These are phyloP conservation scores for Microtus pennsylvanicus DNA, from an alignment of 2,113 vertebrate genomes.

Conservation along the genomic window DNA sequence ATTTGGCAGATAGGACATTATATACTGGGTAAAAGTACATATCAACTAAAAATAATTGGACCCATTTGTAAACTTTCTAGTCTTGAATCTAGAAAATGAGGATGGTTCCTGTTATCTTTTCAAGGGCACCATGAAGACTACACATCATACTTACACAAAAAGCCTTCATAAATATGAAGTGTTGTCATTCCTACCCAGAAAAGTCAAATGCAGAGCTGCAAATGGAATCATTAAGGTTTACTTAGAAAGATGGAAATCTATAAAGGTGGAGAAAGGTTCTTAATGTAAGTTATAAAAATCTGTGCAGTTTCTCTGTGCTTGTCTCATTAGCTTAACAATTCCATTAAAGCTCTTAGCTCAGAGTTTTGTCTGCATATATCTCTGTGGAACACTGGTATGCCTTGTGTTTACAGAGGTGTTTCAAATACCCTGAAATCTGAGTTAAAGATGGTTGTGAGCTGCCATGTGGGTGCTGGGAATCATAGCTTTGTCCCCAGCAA, in stretches of 20 bases:
- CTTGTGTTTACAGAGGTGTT: neutral
- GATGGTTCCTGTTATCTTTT: slow-evolving; percentile 27
- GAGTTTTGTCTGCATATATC: neutral
- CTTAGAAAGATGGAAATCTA: neutral
- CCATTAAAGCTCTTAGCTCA: neutral
- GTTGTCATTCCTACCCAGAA: neutral
- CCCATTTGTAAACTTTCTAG: slow-evolving; percentile 49
- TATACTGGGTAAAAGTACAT: slow-evolving; percentile 56
- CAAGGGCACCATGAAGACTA: neutral
- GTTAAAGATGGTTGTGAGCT: neutral
- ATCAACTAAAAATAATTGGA: slow-evolving; percentile 49
- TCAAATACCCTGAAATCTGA: neutral
- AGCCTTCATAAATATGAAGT: slow-evolving; percentile 6
- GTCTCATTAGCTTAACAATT: slow-evolving; percentile 1
- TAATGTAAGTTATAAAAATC: neutral
- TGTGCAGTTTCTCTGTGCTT: neutral
- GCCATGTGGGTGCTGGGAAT: neutral
- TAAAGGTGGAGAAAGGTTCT: neutral
- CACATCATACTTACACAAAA: neutral
- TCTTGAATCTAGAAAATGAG: slow-evolving; percentile 11
- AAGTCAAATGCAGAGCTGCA: slow-evolving; percentile 12
- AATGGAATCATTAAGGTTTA: slow-evolving; percentile 21
- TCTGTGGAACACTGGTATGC: neutral
- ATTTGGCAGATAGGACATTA: slow-evolving; percentile 19
- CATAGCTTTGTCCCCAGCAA: neutral